phyloP scores from a whole-genome alignment of 2,888 invertebrate genomes.

The Caenorhabditis sp. region DNA sequence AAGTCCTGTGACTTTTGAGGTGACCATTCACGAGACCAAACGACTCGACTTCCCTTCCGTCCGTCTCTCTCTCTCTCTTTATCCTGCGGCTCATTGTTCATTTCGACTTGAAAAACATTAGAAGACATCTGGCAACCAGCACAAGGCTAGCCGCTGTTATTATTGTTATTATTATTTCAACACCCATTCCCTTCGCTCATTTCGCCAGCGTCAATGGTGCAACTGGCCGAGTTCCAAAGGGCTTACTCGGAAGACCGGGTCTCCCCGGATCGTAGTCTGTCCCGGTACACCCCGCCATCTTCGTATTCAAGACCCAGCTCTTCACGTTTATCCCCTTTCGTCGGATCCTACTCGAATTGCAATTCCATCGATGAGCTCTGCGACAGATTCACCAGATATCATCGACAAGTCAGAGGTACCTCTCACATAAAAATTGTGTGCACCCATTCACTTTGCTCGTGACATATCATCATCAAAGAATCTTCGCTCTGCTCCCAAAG shows the following conservation, averaged over 20 bases:
- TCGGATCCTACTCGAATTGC: conserved; percentile 52
- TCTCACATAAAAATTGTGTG: no score
- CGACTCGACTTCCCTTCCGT: conserved; percentile 11
- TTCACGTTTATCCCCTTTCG: conserved; percentile 42
- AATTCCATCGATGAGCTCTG: conserved; percentile 49
- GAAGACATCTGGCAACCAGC: conserved; percentile 35
- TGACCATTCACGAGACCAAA: conserved; percentile 50
- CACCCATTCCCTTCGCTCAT: no score
- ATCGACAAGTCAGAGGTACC: conserved; percentile 55
- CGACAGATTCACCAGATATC: conserved; percentile 45
- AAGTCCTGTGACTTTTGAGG: conserved; percentile 49
- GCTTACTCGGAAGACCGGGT: conserved; percentile 23
- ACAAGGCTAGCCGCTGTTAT: conserved; percentile 34
- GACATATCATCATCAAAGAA: conserved; percentile 20
- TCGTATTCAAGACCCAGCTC: conserved; percentile 35
- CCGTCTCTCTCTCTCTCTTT: background rate
- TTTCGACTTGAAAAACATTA: conserved; percentile 38
- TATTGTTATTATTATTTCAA: conserved; percentile 3
- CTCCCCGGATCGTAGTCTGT: conserved; percentile 23
- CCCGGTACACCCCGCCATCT: conserved; percentile 22
- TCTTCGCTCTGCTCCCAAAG: conserved; percentile 21
- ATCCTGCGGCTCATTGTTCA: conserved; percentile 13
- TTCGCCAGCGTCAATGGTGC: conserved; percentile 41
- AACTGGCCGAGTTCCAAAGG: conserved; percentile 41
- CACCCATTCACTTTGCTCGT: conserved; percentile 5